Evolutionary conservation across 1,140 invertebrate genomes (phyloP).

Genomic region (Marisa cornuarietis): DNA sequence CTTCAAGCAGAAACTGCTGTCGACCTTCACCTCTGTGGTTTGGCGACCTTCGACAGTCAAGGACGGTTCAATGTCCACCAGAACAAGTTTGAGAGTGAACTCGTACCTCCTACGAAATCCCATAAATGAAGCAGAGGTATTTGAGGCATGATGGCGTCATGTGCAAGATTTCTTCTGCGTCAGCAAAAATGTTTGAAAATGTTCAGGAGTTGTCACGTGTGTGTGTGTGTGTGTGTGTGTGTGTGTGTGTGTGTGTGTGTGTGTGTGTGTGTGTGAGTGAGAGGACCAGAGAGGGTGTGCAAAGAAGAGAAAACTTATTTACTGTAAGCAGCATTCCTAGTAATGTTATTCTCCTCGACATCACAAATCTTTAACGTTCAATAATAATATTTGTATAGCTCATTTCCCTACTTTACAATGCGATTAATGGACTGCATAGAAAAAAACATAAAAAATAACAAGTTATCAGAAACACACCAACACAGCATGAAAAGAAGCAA

Average conservation of each 20-base stretch:
- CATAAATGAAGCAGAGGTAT: slow-evolving; percentile 6
- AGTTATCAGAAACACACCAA: no score
- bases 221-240: not conserved
- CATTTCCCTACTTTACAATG: no score
- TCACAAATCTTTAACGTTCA: no score
- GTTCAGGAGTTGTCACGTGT: no score
- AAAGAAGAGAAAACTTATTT: no score
- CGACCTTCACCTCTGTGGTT: slow-evolving; percentile 32
- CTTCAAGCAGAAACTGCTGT: slow-evolving; percentile 39
- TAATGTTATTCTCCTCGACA: no score
- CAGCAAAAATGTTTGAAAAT: not conserved
- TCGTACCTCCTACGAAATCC: not conserved
- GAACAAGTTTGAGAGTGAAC: slow-evolving; percentile 12
- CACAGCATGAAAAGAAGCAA: no score
- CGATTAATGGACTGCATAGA: no score
- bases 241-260: not conserved
- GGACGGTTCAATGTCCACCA: slow-evolving; percentile 12
- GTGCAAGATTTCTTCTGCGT: not conserved
- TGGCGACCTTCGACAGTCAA: slow-evolving; percentile 18
- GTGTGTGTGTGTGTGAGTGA: not conserved
- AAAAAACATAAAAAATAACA: no score
- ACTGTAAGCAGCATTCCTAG: no score
- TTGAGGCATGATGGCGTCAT: not conserved
- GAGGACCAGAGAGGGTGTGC: no score
- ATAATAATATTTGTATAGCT: no score